Conservation (phyloP, 30 jellyfish, hydroid and myxozoan species). For the Nemopilema nomurai region DNA sequence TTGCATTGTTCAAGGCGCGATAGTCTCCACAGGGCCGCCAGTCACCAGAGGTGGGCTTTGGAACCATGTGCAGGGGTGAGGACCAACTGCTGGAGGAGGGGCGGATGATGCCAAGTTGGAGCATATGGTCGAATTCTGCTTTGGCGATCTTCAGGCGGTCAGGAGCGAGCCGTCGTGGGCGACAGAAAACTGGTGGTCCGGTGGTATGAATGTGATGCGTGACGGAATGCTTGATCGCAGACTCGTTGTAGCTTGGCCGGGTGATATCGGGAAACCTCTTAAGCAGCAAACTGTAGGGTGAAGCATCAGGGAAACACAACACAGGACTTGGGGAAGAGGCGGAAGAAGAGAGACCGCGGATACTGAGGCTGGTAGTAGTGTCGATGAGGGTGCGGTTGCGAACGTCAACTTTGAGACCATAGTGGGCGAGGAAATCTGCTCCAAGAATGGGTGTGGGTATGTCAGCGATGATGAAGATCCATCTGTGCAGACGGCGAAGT, state of each 20-base stretch:
- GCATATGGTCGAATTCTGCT: no score
- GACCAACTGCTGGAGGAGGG: constrained; percentile 56
- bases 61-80: constrained; percentile 61
- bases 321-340: constrained; percentile 3
- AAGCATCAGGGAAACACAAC: neutral
- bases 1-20: constrained; percentile 38
- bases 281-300: neutral
- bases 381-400: neutral
- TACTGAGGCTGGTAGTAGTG: neutral
- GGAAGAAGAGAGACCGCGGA: neutral
- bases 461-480: constrained; percentile 20
- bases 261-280: neutral
- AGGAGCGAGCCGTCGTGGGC: constrained; percentile 69
- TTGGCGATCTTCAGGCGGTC: no score
- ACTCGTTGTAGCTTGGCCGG: constrained; percentile 27
- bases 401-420: neutral
- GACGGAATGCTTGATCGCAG: constrained; percentile 40
- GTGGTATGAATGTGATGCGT: constrained; percentile 59
- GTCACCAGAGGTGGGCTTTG: constrained; percentile 55
- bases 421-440: constrained; percentile 8
- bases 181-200: constrained; percentile 49
- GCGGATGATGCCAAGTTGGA: no score
- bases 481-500: constrained; percentile 2
- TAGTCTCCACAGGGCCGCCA: constrained; percentile 66
- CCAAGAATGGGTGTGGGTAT: constrained; percentile 12